Percentiles rank a stretch among this genome's conserved stretches.
Conservation (phyloP, 2,888 invertebrate genomes). For the Teleiodes luculella region DNA sequence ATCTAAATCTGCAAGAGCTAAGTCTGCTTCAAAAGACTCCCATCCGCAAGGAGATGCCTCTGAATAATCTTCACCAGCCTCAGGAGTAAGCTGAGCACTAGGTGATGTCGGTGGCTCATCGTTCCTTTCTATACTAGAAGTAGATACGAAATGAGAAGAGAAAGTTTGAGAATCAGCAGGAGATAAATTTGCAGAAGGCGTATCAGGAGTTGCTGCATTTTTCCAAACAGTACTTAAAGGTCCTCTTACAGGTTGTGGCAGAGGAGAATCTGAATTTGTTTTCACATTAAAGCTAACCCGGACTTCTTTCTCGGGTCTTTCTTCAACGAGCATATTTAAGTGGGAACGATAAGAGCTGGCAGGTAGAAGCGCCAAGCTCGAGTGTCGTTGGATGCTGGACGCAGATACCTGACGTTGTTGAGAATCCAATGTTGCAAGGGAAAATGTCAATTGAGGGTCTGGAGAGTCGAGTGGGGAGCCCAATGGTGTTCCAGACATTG, state of each 20-base stretch:
- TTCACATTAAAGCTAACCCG: conserved; percentile 69
- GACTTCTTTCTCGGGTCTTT: conserved; percentile 68
- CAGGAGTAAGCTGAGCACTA: conserved; percentile 79
- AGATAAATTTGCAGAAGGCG: conserved; percentile 82
- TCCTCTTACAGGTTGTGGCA: conserved; percentile 61
- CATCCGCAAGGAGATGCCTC: conserved; percentile 76
- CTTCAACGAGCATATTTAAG: conserved; percentile 71
- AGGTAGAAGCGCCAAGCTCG: conserved; percentile 67
- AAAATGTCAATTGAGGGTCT: conserved; percentile 83
- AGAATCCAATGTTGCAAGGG: conserved; percentile 79
- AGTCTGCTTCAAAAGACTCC: conserved; percentile 81
- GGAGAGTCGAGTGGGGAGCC: conserved; percentile 92
- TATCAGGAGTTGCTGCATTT: conserved; percentile 81
- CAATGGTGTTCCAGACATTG: conserved; percentile 87
- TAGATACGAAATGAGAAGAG: conserved; percentile 80
- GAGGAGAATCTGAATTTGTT: conserved; percentile 54
- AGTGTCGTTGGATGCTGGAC: conserved; percentile 69
- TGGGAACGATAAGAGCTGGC: conserved; percentile 73
- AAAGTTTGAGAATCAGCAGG: conserved; percentile 80
- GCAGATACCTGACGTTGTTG: conserved; percentile 82
- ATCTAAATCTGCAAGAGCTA: conserved; percentile 80
- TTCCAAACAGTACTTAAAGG: conserved; percentile 67
- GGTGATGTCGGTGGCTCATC: conserved; percentile 72
- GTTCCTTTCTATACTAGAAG: conserved; percentile 69
- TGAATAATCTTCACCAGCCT: conserved; percentile 67